Evolutionary conservation across 2,113 vertebrate species (phyloP), one percentile per base, ranked within the genome.

Genomic region (Haplochromis burtoni): DNA sequence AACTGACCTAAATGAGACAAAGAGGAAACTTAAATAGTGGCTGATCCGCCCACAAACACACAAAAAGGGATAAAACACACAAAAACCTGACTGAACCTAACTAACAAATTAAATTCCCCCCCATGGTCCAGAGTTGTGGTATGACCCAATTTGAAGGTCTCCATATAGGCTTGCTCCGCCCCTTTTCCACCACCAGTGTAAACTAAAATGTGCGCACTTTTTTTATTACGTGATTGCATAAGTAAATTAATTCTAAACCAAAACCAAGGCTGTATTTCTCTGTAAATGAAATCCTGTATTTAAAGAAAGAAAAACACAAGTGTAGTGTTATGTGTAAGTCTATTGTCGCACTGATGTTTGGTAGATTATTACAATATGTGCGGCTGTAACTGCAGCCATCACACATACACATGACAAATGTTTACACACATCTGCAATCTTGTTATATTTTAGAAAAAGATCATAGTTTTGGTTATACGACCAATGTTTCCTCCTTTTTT

Each of bases 51-150:
- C 59, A 63, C 31, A 63, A 63, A 63, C 2, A 63, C 59, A 63
- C 29, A 57, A 14, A 57, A 57, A 29, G 55, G 7, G 55, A 26
- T 14, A 29, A 26, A 57, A 57, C 4, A 29, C 55, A 57, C 24
- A 33, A 63, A 35, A 35, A 35, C 17, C 2, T n/a, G 10, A 12
- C 31, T 35, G 31, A 35, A 35, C n/a, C 59, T 63, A 35, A 63
- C 59, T 63, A 35, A 35, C 17, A 63, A 63, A 0, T 35, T 33
- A 7, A 0, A 61, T 61, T 0, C 5, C 29, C 29, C 29, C 59
- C 61, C 17, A n/a, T 12, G 59, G 31, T 63, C 59, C 59, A 8
- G 31, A 66, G 61, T 0, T 35, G 14, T 61, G 61, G 61, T 38
- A 66, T 66, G 17, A 35, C 61, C 61, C 31, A 66, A 35, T 66